Evolutionary conservation across 1,140 invertebrate species (phyloP).

Genomic region (Leptestheria dahalacensis): DNA sequence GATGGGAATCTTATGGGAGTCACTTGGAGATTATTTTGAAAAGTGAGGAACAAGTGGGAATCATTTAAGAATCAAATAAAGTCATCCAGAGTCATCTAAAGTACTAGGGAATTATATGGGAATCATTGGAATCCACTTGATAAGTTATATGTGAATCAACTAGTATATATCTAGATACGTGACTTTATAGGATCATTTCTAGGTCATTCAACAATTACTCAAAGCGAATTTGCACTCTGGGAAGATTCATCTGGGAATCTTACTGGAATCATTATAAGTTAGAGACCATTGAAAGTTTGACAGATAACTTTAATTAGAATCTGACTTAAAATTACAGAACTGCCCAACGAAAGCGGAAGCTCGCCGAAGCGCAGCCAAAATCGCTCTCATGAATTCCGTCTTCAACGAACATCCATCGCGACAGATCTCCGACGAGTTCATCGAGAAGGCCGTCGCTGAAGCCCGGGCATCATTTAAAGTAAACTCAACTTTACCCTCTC

Average conservation of each 20-base stretch:
- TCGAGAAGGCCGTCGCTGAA: slow-evolving; percentile 79
- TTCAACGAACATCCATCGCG: slow-evolving; percentile 90
- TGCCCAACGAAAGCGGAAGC: slow-evolving; percentile 90
- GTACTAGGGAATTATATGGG: too few species aligned
- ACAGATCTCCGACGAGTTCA: slow-evolving; percentile 84
- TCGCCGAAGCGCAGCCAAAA: slow-evolving; percentile 80
- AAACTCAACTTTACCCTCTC: too few species aligned
- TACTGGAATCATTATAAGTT: not conserved
- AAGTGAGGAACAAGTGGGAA: too few species aligned
- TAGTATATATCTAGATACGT: not conserved
- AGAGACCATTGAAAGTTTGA: not conserved
- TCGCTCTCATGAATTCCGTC: slow-evolving; percentile 90
- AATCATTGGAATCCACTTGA: not conserved
- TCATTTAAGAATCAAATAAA: not conserved
- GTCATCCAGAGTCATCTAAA: too few species aligned
- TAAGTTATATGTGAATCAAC: not conserved
- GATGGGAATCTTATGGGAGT: too few species aligned
- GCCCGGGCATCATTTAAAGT: slow-evolving; percentile 48
- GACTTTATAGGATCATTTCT: not conserved
- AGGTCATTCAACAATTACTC: not conserved
- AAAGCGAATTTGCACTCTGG: not conserved
- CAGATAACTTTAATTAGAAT: not conserved
- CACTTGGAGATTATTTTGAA: too few species aligned
- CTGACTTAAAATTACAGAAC: slow-evolving; percentile 40
- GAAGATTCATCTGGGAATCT: not conserved